These are phyloP conservation scores for Salminus brasiliensis DNA, from an alignment of 2,113 vertebrate genomes.

Conservation along the genomic window DNA sequence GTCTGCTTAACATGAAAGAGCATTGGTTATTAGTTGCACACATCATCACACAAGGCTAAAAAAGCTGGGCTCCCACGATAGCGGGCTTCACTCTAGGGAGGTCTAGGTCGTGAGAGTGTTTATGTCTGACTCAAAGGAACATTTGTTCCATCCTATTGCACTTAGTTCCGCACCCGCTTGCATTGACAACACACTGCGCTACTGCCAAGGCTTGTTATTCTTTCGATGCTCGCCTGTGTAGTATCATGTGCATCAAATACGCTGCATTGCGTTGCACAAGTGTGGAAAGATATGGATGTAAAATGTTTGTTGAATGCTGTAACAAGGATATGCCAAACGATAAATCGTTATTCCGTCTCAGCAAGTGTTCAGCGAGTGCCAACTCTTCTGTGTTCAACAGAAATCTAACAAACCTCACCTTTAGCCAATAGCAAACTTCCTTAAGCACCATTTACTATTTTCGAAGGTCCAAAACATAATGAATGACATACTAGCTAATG, in stretches of 20 bases:
- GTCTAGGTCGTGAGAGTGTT: constrained; percentile 46
- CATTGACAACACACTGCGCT: constrained; percentile 3
- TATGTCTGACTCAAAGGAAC: constrained; percentile 39
- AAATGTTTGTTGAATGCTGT: no score
- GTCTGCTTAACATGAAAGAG: constrained; percentile 15
- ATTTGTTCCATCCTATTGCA: constrained; percentile 33
- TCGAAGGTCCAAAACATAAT: no score
- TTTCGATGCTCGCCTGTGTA: not conserved
- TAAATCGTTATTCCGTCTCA: no score
- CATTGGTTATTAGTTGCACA: constrained; percentile 14
- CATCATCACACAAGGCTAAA: constrained; percentile 13
- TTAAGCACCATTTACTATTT: no score
- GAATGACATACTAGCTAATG: no score
- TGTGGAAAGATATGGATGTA: no score
- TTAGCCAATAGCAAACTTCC: no score
- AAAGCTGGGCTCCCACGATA: constrained; percentile 13
- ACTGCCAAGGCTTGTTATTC: constrained; percentile 11
- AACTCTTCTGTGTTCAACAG: no score
- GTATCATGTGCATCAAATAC: not conserved
- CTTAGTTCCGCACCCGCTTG: constrained; percentile 17
- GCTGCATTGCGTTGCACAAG: not conserved
- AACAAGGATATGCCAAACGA: no score
- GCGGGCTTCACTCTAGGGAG: constrained; percentile 26
- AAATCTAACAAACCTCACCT: no score
- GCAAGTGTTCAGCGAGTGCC: no score